Evolutionary conservation across 2,113 vertebrate species (phyloP).

Genomic region (Abramis brama): DNA sequence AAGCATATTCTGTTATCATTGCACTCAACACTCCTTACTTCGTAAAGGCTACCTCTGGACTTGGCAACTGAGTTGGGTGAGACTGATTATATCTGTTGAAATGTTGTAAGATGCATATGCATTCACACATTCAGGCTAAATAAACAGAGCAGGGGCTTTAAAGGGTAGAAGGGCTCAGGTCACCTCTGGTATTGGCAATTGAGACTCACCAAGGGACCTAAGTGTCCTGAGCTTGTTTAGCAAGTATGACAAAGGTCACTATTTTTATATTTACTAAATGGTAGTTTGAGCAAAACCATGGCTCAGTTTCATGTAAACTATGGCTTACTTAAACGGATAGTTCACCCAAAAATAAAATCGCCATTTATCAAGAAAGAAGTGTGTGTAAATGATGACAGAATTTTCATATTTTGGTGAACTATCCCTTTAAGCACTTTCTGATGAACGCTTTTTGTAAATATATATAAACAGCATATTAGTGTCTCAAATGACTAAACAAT

Average conservation of each 20-base stretch:
- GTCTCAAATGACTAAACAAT: not conserved
- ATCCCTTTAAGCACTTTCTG: not conserved
- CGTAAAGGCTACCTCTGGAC: slow-evolving; percentile 41
- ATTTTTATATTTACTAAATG: not conserved
- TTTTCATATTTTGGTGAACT: too few relatives aligned
- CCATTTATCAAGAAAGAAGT: too few relatives aligned
- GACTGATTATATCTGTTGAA: slow-evolving; percentile 20
- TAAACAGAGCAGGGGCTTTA: not conserved
- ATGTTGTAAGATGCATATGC: slow-evolving; percentile 13
- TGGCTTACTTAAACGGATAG: not conserved
- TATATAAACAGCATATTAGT: not conserved
- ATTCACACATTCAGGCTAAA: slow-evolving; percentile 34
- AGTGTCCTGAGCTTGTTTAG: slow-evolving; percentile 7
- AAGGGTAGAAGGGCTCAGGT: not conserved
- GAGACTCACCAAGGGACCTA: slow-evolving; percentile 1
- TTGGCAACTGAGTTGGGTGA: slow-evolving; percentile 24
- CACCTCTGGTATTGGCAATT: slow-evolving; percentile 7
- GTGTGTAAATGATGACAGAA: too few relatives aligned
- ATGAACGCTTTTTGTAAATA: not conserved
- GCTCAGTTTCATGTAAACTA: not conserved
- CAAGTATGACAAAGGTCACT: slow-evolving; percentile 14
- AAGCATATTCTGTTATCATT: not conserved
- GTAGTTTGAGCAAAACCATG: not conserved
- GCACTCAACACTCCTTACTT: slow-evolving; percentile 4
- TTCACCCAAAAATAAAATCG: too few relatives aligned